These are phyloP conservation scores for Hofmannophila pseudospretella DNA, from an alignment of 2,888 invertebrate genomes.

Conservation along the genomic window DNA sequence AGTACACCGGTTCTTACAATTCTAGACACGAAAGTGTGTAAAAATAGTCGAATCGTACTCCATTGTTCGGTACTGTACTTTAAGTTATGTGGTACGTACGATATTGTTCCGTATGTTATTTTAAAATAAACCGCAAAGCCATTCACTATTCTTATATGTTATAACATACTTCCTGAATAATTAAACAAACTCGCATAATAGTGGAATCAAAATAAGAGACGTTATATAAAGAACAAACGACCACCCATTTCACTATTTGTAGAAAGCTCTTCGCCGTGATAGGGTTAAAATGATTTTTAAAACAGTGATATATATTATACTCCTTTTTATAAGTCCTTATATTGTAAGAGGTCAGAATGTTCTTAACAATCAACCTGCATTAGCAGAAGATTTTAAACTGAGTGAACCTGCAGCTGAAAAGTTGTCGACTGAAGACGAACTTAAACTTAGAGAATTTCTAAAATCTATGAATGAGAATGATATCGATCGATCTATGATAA, in stretches of 20 bases:
- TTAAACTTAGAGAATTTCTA: not conserved
- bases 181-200: not conserved
- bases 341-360: not conserved
- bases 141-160: not conserved
- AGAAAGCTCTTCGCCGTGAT: not conserved
- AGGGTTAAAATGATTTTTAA: not conserved
- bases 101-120: not conserved
- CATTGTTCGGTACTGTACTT: too few species aligned
- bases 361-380: not conserved
- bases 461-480: not conserved
- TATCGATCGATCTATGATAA: not conserved
- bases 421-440: not conserved
- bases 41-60: too few species aligned
- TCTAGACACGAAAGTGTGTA: too few species aligned
- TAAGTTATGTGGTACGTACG: too few species aligned
- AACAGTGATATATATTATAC: not conserved
- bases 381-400: not conserved
- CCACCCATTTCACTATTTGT: not conserved
- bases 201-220: not conserved
- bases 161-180: not conserved
- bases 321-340: not conserved
- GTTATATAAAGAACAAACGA: not conserved
- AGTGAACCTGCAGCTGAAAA: not conserved
- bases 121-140: not conserved
- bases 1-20: too few species aligned